Evolutionary conservation across 2,888 invertebrate species (phyloP), one percentile per base, ranked within the genome.

Genomic region (Tetranychus piercei): DNA sequence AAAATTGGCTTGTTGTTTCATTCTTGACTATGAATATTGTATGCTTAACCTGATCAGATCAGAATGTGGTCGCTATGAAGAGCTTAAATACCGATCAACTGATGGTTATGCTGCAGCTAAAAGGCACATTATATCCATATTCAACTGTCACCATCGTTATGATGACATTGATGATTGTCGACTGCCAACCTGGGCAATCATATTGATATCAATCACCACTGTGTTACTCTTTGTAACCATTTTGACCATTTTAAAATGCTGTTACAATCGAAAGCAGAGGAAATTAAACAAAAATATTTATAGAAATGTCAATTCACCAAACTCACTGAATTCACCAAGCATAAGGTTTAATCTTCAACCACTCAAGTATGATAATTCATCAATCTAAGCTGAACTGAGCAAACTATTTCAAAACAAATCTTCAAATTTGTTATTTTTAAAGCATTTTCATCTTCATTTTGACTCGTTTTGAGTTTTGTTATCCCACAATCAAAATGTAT

Each of bases 141-240:
- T 69, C 11, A 69, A 69, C 9, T 69, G 69, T 69, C 22, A 20
- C 34, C 22, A 22, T 22, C 20, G 34, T 4, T 69, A 69, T 22
- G 69, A 69, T 69, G 69, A 69, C 20, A 69, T 69, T 11, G 69
- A 69, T 8, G 69, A 69, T 23, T 69, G 69, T 69, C 69, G 69
- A 69, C 20, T 69, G 22, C 69, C 69, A 7, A 20, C 34, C 5
- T 69, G 69, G 69, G 69, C 69, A 11, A 69, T 69, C 22, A 69
- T 69, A 23, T 22, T 69, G 20, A 69, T 69, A 18, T 23, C 34
- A 69, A 69, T 69, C 22, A 11, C 69, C 0, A 11, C 22, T 7
- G 20, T 23, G 9, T 20, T 69, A 11, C 11, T 69, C 22, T 69
- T 69, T 11, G 20, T 23, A 9, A 23, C 11, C 20, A 69, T 69